These are phyloP conservation scores for Xiphophorus maculatus DNA, from an alignment of 2,113 vertebrate genomes.

Conservation along the genomic window DNA sequence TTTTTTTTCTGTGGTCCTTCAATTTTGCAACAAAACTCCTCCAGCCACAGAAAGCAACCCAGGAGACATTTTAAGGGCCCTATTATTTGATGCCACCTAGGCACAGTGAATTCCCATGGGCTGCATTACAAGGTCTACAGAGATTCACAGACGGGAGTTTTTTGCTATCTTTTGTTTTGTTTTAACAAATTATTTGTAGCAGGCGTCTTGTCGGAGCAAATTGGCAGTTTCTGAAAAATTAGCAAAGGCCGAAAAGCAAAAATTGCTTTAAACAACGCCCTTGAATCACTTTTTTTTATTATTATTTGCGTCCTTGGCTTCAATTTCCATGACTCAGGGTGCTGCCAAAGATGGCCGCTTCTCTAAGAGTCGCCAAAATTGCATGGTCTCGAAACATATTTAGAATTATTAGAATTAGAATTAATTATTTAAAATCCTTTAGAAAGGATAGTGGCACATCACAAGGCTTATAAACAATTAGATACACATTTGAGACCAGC, in stretches of 20 bases:
- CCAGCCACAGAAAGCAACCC: background rate
- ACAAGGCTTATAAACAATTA: no score
- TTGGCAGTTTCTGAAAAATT: background rate
- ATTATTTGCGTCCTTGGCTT: background rate
- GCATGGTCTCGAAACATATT: background rate
- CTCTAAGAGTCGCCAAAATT: background rate
- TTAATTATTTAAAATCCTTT: no score
- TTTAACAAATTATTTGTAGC: background rate
- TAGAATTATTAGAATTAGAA: no score
- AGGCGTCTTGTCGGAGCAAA: background rate
- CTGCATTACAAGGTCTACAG: no score
- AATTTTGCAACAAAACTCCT: background rate
- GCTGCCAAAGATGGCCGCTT: background rate
- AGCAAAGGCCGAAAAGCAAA: background rate
- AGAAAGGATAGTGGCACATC: no score
- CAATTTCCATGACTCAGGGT: background rate
- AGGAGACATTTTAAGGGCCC: background rate
- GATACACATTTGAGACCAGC: no score
- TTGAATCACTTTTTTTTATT: background rate
- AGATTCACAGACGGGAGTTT: no score
- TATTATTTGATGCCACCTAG: background rate
- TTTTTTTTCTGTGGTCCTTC: background rate
- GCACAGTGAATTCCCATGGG: background rate
- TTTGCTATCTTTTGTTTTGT: background rate
- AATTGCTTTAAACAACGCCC: background rate